Evolutionary conservation across 2,113 vertebrate genomes (phyloP).

Genomic region (Labeo rohita): DNA sequence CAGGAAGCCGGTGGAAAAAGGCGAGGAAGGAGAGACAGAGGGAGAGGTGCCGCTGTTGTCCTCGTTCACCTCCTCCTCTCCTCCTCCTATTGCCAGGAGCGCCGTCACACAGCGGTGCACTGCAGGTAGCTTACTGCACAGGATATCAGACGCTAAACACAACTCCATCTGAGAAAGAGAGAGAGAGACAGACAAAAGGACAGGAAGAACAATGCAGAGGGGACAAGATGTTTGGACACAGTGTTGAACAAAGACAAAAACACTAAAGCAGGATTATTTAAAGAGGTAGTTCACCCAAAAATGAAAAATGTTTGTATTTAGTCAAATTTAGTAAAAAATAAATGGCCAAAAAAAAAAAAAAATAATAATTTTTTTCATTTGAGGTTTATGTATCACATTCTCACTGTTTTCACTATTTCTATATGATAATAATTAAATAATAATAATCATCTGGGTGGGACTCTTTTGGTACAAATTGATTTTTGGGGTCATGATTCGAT

Average conservation of each 20-base stretch:
- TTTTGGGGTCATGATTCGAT: no score
- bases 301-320: no score
- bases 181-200: neutral
- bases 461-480: no score
- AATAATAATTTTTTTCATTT: no score
- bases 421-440: no score
- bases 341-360: no score
- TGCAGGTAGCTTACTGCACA: conserved; percentile 79
- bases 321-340: no score
- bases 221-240: conserved; percentile 26
- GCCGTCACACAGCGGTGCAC: conserved; percentile 78
- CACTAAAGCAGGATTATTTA: neutral
- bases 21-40: conserved; percentile 57
- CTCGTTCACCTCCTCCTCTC: conserved; percentile 56
- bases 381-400: no score
- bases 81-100: conserved; percentile 68
- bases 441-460: no score
- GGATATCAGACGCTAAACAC: conserved; percentile 84
- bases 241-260: neutral
- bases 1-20: conserved; percentile 82
- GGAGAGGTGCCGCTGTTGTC: conserved; percentile 35
- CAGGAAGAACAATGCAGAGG: conserved; percentile 6
- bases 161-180: conserved; percentile 75
- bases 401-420: no score
- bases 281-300: conserved; percentile 4